Base-by-base conservation (phyloP, 2,797 vertebrate genomes). In the Notolabrus celidotus region DNA sequence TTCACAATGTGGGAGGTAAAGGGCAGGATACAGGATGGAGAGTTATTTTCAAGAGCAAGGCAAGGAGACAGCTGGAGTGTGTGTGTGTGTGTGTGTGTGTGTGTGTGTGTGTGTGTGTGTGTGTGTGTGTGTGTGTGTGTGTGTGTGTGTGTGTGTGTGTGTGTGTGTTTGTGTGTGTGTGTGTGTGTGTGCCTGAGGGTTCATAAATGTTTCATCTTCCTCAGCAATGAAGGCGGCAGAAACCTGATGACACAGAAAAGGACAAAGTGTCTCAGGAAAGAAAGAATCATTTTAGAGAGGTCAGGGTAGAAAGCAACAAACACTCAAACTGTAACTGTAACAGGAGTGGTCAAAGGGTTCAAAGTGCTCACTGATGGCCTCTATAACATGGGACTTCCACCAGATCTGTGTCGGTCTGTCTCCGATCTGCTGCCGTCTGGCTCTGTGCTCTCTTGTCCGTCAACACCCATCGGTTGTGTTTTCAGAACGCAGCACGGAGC, bases 191-290 rank as follows among this genome's bases (percentile, higher is more conserved):
- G 79, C 71, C 71, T 31, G 16, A 1, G 58, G 80, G 51, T 61
- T 83, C 68, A 81, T 90, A 62, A 77, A 91, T 86, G 55, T 89
- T 91, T 87, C 11, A 92, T 73, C 49, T 50, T 53, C 58, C 57
- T 36, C 36, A n/a, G 63, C 52, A 42, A 51, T 60, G 53, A 50
- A 47, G 49, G n/a, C 4, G 7, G 63, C 5, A 64, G 39, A 75
- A 79, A 47, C 29, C 12, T 67, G 49, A 4, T 41, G 71, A 77
- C 58, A 50, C 23, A 20, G 10, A 46, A 7, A 59, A 55, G 63
- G 60, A 83, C 71, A 65, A 77, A 74, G 50, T 25, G 27, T 54
- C 22, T 71, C 3, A 10, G 19, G 50, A 53, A 55, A 66, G 50
- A 50, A n/a, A 34, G 19, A 39, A 33, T 43, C 17, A n/a, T n/a